Base-by-base conservation (phyloP, 2,888 invertebrate genomes). In the Digitonthophagus gazella region DNA sequence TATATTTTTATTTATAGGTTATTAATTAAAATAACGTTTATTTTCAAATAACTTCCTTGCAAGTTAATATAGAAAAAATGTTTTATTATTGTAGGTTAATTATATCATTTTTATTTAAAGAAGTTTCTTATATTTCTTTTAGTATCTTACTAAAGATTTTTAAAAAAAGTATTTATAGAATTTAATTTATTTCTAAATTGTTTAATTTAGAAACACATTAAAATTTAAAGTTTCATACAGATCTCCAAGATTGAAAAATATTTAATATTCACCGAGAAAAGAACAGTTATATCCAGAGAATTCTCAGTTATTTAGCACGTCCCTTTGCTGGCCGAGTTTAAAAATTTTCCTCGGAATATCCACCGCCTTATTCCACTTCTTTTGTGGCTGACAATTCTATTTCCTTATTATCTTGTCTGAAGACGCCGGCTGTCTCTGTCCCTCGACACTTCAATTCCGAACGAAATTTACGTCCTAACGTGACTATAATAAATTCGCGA, bases 381-480 rank as follows among this genome's bases (percentile, higher is more conserved):
- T 16, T 57, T 14, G 61, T 20, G n/a, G 18, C 19, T 61, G 61
- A 61, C 61, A 61, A 61, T 61, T 61, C 61, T 18, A 61, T 61
- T 61, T 61, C 61, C 61, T 61, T 61, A 61, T 61, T 20, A 18
- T 16, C 20, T n/a, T 18, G 18, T 18, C 61, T 61, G 61, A 61
- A 19, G 18, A n/a, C 18, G 16, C 61, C 18, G 16, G 61, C n/a
- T 6, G 18, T 20, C 61, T 14, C 14, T 16, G 18, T 61, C 61
- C 18, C n/a, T 15, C 57, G 57, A 15, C 57, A 44, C 28, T 44
- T 44, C 28, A 44, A 44, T 44, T 44, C 28, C 28, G 28, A 44
- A 44, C 28, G 28, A 44, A 44, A 44, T 44, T 44, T 44, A 44
- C 28, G 28, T 44, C 28, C 28, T 44, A 44, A 44, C 28, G 28